Evolutionary conservation across 1,140 invertebrate species (phyloP).

Genomic region (Tetramorium alpestre): DNA sequence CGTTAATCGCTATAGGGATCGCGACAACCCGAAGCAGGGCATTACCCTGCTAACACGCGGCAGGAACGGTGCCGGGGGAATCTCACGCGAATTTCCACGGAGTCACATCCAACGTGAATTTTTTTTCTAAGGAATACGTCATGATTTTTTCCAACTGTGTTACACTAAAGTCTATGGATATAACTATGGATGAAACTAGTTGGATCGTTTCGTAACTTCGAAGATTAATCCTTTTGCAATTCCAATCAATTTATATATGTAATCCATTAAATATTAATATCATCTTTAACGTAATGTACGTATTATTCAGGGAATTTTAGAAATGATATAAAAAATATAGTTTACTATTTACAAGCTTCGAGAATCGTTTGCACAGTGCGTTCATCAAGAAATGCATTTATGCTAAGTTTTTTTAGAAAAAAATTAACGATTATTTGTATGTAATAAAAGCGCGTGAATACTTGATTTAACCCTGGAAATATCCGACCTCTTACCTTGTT

Average conservation of each 20-base stretch:
- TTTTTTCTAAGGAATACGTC: neutral
- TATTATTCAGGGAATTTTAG: neutral
- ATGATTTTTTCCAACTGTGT: neutral
- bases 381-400: neutral
- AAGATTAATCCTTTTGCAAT: neutral
- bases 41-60: neutral
- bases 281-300: neutral
- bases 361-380: neutral
- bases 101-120: neutral
- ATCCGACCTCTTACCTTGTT: slow-evolving; percentile 84
- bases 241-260: neutral
- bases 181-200: neutral
- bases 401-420: neutral
- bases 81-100: slow-evolving; percentile 6
- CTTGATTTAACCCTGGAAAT: neutral
- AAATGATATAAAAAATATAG: neutral
- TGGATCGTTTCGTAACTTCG: neutral
- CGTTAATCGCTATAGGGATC: slow-evolving; percentile 18
- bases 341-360: neutral
- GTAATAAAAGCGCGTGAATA: neutral
- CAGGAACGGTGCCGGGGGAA: neutral
- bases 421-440: neutral
- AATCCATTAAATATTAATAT: neutral
- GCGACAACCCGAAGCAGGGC: neutral
- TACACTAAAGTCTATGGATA: neutral